A percentile compares a stretch with the other conserved stretches of the same genome.
phyloP scores from a whole-genome alignment of 2,888 invertebrate genomes.

The Spisula solida region DNA sequence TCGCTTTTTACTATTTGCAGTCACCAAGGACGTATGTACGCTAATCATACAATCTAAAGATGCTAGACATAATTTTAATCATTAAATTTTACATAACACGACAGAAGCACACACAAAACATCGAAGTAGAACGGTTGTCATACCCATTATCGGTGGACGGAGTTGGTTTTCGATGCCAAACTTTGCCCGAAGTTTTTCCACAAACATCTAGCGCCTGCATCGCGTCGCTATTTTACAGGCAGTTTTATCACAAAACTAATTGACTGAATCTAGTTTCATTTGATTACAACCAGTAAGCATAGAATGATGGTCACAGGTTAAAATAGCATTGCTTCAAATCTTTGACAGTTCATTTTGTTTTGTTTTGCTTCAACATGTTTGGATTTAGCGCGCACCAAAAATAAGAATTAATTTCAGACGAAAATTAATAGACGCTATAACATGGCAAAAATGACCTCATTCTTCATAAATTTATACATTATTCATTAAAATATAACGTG shows the following conservation, averaged over 20 bases:
- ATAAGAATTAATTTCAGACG: background rate
- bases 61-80: background rate
- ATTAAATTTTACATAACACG: too few relatives aligned
- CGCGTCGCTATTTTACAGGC: background rate
- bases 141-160: constrained; percentile 85
- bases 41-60: background rate
- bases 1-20: too few relatives aligned
- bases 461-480: too few relatives aligned
- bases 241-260: background rate
- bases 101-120: too few relatives aligned
- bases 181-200: constrained; percentile 83
- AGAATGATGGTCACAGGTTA: background rate
- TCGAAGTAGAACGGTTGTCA: background rate
- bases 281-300: background rate
- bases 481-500: too few relatives aligned
- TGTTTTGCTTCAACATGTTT: constrained; percentile 69
- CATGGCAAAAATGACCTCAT: too few relatives aligned
- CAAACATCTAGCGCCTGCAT: constrained; percentile 84
- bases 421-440: background rate
- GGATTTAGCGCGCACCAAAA: constrained; percentile 74
- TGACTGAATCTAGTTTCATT: background rate
- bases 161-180: constrained; percentile 85
- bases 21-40: too few relatives aligned
- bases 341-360: constrained; percentile 55
- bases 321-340: background rate